Evolutionary conservation across 2,888 invertebrate species (phyloP).

Genomic region (Tineola bisselliella): DNA sequence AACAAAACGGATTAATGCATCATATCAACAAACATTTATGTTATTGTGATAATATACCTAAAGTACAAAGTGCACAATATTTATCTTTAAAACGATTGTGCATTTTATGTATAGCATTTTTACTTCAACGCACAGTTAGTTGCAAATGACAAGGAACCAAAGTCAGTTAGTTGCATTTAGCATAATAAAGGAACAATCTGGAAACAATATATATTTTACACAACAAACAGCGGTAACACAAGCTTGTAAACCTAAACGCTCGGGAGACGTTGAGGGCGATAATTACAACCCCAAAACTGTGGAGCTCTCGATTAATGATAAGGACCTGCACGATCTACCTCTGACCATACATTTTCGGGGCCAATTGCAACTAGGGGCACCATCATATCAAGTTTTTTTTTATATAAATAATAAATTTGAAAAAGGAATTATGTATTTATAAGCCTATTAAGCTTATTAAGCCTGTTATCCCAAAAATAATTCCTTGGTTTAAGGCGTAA

Average conservation of each 20-base stretch:
- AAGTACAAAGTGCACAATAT: not conserved
- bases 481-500: too few species aligned
- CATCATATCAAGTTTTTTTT: not conserved
- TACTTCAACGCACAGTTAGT: too few species aligned
- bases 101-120: not conserved
- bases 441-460: too few species aligned
- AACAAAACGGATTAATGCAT: not conserved
- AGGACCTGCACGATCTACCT: conserved; percentile 11
- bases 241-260: not conserved
- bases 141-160: too few species aligned
- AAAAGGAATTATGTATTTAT: too few species aligned
- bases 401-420: too few species aligned
- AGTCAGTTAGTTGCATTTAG: too few species aligned
- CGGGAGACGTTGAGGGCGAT: not conserved
- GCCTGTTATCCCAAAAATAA: too few species aligned
- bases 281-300: conserved; percentile 2
- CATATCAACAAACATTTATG: not conserved
- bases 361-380: not conserved
- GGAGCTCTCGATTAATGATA: conserved; percentile 13
- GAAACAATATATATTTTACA: not conserved
- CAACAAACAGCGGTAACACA: not conserved
- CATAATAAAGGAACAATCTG: not conserved
- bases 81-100: not conserved
- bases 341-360: conserved; percentile 7
- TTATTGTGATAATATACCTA: not conserved